Evolutionary conservation across 2,797 vertebrate genomes (phyloP).

Genomic region (Aldrovandia affinis): DNA sequence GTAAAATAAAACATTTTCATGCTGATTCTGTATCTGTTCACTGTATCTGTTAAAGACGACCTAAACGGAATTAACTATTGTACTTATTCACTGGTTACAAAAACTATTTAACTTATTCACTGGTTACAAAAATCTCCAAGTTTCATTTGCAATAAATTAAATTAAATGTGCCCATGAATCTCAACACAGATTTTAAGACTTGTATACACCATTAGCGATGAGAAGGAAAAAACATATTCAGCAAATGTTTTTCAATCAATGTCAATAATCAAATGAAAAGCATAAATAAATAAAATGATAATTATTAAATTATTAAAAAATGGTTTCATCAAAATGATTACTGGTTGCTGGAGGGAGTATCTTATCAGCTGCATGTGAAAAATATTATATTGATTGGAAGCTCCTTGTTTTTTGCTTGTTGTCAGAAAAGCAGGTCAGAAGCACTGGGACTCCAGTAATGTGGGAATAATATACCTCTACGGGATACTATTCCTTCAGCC

Average conservation of each 20-base stretch:
- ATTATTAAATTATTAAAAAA: slow-evolving; percentile 10
- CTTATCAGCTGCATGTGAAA: background rate
- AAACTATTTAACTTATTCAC: background rate
- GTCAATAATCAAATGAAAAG: slow-evolving; percentile 18
- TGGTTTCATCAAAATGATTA: slow-evolving; percentile 20
- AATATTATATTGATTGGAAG: background rate
- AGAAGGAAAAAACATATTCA: background rate
- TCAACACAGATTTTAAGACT: background rate
- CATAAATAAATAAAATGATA: slow-evolving; percentile 21
- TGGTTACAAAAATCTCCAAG: background rate
- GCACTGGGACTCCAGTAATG: background rate
- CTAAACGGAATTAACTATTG: background rate
- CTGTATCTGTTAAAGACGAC: background rate
- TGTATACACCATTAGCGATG: background rate
- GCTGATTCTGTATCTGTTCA: background rate
- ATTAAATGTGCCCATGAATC: background rate
- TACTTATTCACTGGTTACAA: background rate
- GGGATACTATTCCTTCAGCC: background rate
- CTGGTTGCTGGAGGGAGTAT: background rate
- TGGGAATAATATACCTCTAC: background rate
- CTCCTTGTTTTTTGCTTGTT: background rate
- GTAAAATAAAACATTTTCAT: background rate
- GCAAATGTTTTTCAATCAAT: background rate
- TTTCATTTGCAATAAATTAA: background rate
- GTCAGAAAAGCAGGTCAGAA: background rate